Conservation (phyloP, 2,113 vertebrate genomes). For the Cepphus grylle region DNA sequence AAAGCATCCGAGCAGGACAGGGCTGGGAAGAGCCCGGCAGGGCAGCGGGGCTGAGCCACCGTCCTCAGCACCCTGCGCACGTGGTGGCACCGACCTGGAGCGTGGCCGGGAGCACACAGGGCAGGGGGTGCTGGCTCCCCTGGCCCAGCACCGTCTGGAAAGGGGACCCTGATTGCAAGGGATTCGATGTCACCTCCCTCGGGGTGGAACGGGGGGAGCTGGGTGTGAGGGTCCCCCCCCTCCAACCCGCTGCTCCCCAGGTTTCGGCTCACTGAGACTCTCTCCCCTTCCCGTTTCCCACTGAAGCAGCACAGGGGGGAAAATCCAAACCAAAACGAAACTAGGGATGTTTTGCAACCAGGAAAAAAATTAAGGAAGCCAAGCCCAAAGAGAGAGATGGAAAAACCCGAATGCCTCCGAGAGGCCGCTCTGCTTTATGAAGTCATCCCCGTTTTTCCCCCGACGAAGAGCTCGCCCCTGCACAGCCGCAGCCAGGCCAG, state of each 20-base stretch:
- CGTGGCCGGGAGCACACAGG: neutral
- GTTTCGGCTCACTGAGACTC: neutral
- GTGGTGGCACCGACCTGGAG: fast-evolving
- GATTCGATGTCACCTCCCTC: neutral
- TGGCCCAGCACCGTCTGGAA: neutral
- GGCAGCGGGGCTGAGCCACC: neutral
- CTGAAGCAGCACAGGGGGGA: neutral
- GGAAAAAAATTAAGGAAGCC: neutral
- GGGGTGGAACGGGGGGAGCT: neutral
- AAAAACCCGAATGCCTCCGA: neutral
- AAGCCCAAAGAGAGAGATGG: fast-evolving
- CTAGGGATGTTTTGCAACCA: neutral
- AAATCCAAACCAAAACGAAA: neutral
- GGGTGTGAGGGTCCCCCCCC: neutral
- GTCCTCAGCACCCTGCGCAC: neutral
- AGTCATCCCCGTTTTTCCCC: neutral
- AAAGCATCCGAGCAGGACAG: fast-evolving
- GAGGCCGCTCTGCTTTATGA: neutral
- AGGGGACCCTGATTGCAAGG: neutral
- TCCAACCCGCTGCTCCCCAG: fast-evolving
- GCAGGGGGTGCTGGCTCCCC: neutral
- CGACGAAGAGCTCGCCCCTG: fast-evolving
- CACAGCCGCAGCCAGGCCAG: neutral
- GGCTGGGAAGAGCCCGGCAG: neutral
- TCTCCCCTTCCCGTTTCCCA: neutral